Percentiles rank a stretch among this genome's conserved stretches.
phyloP scores from a whole-genome alignment of 1,140 invertebrate genomes.

The Dendroctonus valens region DNA sequence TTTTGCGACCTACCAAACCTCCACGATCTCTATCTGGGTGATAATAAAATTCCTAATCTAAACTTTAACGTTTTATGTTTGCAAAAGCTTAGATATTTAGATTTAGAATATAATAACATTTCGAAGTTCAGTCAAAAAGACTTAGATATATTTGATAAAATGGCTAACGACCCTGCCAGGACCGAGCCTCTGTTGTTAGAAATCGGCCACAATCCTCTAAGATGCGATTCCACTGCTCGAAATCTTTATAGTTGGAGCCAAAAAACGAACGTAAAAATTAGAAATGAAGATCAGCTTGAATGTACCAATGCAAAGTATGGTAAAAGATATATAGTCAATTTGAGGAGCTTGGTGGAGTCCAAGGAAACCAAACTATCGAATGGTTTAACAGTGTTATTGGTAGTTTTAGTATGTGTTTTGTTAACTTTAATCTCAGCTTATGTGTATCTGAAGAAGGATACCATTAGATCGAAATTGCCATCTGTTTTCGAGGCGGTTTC shows the following conservation, averaged over 20 bases:
- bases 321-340: conserved; percentile 48
- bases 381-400: conserved; percentile 57
- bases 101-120: conserved; percentile 71
- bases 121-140: conserved; percentile 59
- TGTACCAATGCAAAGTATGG: conserved; percentile 52
- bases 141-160: conserved; percentile 58
- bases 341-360: conserved; percentile 49
- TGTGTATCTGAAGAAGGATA: conserved; percentile 61
- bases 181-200: conserved; percentile 64
- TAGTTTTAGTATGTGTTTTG: conserved; percentile 58
- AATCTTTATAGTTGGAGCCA: conserved; percentile 65
- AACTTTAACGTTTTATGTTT: conserved; percentile 70
- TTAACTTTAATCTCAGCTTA: conserved; percentile 57
- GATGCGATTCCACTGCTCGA: conserved; percentile 64
- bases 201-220: conserved; percentile 66
- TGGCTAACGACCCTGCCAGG: conserved; percentile 52
- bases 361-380: conserved; percentile 48
- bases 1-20: conserved; percentile 71
- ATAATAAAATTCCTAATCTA: conserved; percentile 62
- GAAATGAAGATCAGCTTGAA: conserved; percentile 57
- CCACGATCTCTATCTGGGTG: conserved; percentile 67
- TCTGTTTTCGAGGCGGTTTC: conserved; percentile 66
- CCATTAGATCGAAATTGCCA: conserved; percentile 58
- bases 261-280: conserved; percentile 60
- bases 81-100: conserved; percentile 65